Evolutionary conservation across 2,113 vertebrate genomes (phyloP).

Genomic region (Pycnonotus jocosus): DNA sequence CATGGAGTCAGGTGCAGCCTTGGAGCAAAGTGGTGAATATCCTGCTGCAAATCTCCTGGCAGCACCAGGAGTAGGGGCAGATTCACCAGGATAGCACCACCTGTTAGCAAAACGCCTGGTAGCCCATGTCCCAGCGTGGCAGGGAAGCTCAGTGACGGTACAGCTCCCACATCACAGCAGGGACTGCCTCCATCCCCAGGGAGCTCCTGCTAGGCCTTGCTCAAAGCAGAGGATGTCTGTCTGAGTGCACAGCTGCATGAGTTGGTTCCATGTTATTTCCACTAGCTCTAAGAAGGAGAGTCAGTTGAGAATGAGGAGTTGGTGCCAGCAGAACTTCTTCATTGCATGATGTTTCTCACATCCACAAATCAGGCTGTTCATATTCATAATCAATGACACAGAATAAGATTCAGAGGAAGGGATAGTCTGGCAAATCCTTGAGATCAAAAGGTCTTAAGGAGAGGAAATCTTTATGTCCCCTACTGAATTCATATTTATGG

Average conservation of each 20-base stretch:
- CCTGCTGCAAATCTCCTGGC: background rate
- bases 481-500: background rate
- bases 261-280: background rate
- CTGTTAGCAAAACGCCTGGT: background rate
- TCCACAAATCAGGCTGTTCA: background rate
- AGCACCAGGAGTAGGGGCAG: background rate
- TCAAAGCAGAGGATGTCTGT: background rate
- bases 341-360: background rate
- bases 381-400: background rate
- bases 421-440: background rate
- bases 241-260: background rate
- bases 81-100: background rate
- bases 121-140: rapidly evolving
- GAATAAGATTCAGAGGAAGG: background rate
- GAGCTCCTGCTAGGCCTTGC: background rate
- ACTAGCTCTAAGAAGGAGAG: background rate
- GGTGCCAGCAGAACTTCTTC: background rate
- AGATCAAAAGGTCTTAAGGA: background rate
- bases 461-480: background rate
- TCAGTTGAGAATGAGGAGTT: background rate
- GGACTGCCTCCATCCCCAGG: background rate
- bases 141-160: background rate
- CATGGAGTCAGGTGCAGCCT: background rate
- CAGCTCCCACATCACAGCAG: rapidly evolving
- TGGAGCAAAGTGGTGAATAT: background rate